A percentile compares a stretch with the other conserved stretches of the same genome.
Conservation (phyloP, 2,797 vertebrate species). For the Phoebastria nigripes region DNA sequence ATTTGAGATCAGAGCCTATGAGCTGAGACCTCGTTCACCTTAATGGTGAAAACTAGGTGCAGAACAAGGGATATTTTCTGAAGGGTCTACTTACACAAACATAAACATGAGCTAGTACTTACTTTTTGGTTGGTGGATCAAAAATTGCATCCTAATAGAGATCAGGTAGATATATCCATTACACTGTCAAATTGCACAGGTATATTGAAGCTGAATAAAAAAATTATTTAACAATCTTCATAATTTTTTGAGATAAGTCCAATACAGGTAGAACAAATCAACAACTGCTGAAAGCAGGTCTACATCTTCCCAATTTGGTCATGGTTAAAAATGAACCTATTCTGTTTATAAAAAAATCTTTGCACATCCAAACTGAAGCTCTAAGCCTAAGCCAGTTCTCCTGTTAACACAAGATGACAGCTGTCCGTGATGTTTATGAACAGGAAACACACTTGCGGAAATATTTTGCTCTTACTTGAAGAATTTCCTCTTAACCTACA, state of each 20-base stretch:
- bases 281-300: not conserved
- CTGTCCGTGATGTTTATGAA: not conserved
- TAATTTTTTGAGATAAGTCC: not conserved
- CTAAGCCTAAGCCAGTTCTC: not conserved
- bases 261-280: not conserved
- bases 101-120: not conserved
- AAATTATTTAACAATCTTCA: not conserved
- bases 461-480: not conserved
- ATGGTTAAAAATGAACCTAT: not conserved
- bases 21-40: not conserved
- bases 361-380: not conserved
- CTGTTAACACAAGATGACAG: not conserved
- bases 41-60: not conserved
- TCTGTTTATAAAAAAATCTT: not conserved
- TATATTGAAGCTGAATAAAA: not conserved
- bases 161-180: not conserved
- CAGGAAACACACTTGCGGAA: not conserved
- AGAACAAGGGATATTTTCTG: not conserved
- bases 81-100: not conserved
- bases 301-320: not conserved
- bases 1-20: not conserved
- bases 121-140: not conserved
- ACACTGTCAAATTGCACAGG: not conserved
- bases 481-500: not conserved
- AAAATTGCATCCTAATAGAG: not conserved